A percentile compares a stretch with the other conserved stretches of the same genome.
phyloP scores from a whole-genome alignment of 2,888 invertebrate species.

The Spisula solida region DNA sequence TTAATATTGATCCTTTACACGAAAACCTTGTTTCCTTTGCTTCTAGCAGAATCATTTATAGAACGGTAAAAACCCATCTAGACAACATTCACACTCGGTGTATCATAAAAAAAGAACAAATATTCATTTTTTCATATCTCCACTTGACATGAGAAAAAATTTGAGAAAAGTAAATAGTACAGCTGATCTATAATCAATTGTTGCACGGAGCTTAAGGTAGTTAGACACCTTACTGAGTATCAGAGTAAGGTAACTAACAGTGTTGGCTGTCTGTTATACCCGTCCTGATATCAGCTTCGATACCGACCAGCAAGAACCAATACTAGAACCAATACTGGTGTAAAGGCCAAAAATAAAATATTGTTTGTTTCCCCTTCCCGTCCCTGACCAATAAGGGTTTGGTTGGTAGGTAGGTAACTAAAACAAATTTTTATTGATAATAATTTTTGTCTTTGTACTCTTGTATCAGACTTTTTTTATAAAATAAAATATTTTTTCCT shows the following conservation, averaged over 20 bases:
- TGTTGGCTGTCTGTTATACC: background rate
- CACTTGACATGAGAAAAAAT: background rate
- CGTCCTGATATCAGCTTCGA: background rate
- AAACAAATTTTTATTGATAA: no score
- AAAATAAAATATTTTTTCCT: no score
- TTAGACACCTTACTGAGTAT: background rate
- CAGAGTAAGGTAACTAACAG: background rate
- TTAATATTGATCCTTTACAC: slow-evolving; percentile 10
- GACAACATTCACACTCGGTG: background rate
- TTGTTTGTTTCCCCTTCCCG: no score
- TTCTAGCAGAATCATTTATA: slow-evolving; percentile 33
- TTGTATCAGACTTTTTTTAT: no score
- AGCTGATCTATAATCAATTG: slow-evolving; percentile 17
- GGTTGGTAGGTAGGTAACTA: no score
- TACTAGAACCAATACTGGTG: no score
- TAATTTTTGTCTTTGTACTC: no score
- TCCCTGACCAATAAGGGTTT: no score
- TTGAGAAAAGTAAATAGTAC: background rate
- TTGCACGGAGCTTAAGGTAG: background rate
- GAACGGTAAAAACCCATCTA: background rate
- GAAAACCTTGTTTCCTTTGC: background rate
- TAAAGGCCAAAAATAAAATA: no score
- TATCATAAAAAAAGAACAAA: slow-evolving; percentile 6
- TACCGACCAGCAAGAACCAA: background rate
- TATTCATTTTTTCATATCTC: background rate